Evolutionary conservation across 1,140 invertebrate species (phyloP).

Genomic region (Thereuonema tuberculata): DNA sequence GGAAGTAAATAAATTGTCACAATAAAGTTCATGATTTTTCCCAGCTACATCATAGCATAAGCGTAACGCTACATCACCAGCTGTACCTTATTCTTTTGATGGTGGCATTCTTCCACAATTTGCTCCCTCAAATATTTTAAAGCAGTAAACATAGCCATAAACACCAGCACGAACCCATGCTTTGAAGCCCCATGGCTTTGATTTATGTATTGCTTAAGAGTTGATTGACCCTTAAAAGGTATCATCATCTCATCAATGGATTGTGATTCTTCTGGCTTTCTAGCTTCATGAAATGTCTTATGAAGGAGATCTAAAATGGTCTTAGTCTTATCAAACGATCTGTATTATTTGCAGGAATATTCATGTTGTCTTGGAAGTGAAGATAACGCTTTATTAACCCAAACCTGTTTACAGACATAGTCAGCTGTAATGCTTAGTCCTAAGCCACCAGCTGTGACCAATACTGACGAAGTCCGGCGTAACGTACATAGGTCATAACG

Average conservation of each 20-base stretch:
- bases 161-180: constrained; percentile 27
- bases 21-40: background rate
- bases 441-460: background rate
- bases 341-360: background rate
- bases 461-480: background rate
- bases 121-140: constrained; percentile 20
- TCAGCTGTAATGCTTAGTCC: background rate
- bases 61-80: background rate
- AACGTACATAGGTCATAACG: background rate
- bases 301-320: background rate
- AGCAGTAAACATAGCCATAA: constrained; percentile 29
- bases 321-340: background rate
- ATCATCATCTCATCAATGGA: constrained; percentile 31
- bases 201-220: constrained; percentile 32
- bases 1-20: background rate
- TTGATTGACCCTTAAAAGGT: constrained; percentile 30
- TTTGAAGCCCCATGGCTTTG: constrained; percentile 34
- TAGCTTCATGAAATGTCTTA: background rate
- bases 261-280: background rate
- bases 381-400: background rate
- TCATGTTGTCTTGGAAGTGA: background rate
- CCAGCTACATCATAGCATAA: background rate
- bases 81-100: background rate
- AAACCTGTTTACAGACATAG: background rate
- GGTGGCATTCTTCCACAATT: background rate